A percentile compares a stretch with the other conserved stretches of the same genome.
Evolutionary conservation across 2,888 invertebrate genomes (phyloP).

Genomic region (Dolomedes plantarius): DNA sequence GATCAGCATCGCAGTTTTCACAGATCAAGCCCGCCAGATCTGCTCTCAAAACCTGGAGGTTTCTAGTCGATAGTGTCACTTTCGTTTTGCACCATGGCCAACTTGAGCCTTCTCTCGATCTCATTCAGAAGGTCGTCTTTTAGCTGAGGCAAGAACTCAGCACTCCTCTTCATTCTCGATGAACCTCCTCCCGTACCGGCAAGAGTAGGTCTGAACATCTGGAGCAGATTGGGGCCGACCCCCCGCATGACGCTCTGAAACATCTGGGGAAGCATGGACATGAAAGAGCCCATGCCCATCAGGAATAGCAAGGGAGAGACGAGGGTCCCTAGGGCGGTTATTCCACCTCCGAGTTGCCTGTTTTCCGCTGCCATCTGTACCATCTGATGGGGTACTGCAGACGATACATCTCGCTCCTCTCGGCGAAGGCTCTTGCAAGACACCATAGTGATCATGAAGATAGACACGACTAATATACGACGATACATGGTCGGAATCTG

Average conservation of each 20-base stretch:
- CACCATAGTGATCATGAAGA: background rate
- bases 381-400: background rate
- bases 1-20: too few relatives aligned
- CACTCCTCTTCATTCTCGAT: constrained; percentile 11
- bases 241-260: constrained; percentile 61
- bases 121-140: constrained; percentile 16
- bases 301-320: constrained; percentile 58
- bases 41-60: background rate
- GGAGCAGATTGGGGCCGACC: constrained; percentile 56
- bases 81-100: constrained; percentile 51
- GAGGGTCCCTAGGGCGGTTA: constrained; percentile 53
- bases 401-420: background rate
- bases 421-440: constrained; percentile 29
- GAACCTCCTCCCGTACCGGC: constrained; percentile 19
- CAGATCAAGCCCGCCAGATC: constrained; percentile 12
- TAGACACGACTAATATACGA: background rate
- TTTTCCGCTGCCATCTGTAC: background rate
- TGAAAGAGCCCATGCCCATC: constrained; percentile 65
- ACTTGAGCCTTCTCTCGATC: constrained; percentile 33
- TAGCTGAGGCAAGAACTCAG: background rate
- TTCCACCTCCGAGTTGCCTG: constrained; percentile 42
- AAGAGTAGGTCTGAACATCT: too few relatives aligned
- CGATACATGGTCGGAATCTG: constrained; percentile 24
- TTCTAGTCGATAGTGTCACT: constrained; percentile 1
- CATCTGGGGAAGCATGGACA: constrained; percentile 66